Conservation (phyloP, 2,797 vertebrate species). For the Tinamus major region DNA sequence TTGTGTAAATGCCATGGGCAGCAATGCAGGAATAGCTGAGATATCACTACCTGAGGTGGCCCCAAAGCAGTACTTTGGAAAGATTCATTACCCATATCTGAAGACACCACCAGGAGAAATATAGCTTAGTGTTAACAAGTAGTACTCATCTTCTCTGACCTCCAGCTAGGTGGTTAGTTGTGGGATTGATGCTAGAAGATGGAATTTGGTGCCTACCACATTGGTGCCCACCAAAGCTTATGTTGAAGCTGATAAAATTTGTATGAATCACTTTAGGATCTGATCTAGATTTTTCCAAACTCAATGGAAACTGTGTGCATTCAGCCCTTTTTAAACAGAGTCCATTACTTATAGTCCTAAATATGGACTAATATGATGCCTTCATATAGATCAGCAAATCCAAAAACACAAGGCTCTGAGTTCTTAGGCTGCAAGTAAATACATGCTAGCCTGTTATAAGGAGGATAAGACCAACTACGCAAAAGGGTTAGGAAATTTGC, state of each 20-base stretch:
- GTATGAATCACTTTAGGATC: not conserved
- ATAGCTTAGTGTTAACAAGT: not conserved
- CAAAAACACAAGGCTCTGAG: not conserved
- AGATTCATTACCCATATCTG: not conserved
- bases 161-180: not conserved
- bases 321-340: not conserved
- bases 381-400: not conserved
- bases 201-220: not conserved
- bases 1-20: not conserved
- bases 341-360: not conserved
- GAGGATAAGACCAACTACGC: not conserved
- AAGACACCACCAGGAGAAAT: not conserved
- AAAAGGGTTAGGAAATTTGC: not conserved
- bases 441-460: not conserved
- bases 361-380: not conserved
- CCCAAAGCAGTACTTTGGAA: not conserved
- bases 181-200: not conserved
- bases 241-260: not conserved
- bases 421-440: not conserved
- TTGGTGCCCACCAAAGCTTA: not conserved
- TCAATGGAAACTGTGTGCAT: fast-evolving
- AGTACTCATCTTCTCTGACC: not conserved
- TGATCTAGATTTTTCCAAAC: not conserved
- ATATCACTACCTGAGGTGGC: not conserved
- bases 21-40: not conserved